These are phyloP conservation scores for Sinhomidia bicolor DNA, from an alignment of 2,888 invertebrate species.

Conservation along the genomic window DNA sequence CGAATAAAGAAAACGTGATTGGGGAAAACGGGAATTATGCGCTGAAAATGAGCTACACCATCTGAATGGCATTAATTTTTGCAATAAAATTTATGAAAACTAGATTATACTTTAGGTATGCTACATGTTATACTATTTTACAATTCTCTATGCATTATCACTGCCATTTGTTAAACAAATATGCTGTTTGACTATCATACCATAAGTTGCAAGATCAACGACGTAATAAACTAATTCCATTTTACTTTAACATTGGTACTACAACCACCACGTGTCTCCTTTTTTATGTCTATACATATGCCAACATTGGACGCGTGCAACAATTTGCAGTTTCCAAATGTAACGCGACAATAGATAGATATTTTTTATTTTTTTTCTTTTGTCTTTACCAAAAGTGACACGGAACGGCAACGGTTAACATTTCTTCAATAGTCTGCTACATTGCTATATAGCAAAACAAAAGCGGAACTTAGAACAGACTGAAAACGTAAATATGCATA, in stretches of 20 bases:
- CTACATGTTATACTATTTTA: too few relatives aligned
- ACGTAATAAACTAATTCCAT: constrained; percentile 1
- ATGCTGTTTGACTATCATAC: constrained; percentile 10
- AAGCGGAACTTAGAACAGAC: constrained; percentile 34
- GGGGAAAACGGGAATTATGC: too few relatives aligned
- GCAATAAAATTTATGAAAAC: too few relatives aligned
- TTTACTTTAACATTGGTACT: not conserved
- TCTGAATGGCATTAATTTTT: too few relatives aligned
- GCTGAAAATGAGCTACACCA: too few relatives aligned
- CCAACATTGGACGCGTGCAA: not conserved
- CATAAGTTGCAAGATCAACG: not conserved
- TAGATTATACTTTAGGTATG: too few relatives aligned
- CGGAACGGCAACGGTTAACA: constrained; percentile 71
- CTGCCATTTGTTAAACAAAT: constrained; percentile 58
- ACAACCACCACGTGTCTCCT: not conserved
- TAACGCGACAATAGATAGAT: constrained; percentile 58
- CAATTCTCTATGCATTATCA: constrained; percentile 41
- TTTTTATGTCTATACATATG: not conserved
- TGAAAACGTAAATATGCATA: constrained; percentile 22
- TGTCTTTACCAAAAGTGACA: constrained; percentile 72
- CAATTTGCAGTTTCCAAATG: not conserved
- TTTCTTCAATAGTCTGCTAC: constrained; percentile 60
- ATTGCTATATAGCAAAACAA: constrained; percentile 37
- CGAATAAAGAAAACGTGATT: too few relatives aligned
- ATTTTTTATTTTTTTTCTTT: constrained; percentile 49